phyloP scores from a whole-genome alignment of 2,888 invertebrate genomes.

The Lasiommata megera region DNA sequence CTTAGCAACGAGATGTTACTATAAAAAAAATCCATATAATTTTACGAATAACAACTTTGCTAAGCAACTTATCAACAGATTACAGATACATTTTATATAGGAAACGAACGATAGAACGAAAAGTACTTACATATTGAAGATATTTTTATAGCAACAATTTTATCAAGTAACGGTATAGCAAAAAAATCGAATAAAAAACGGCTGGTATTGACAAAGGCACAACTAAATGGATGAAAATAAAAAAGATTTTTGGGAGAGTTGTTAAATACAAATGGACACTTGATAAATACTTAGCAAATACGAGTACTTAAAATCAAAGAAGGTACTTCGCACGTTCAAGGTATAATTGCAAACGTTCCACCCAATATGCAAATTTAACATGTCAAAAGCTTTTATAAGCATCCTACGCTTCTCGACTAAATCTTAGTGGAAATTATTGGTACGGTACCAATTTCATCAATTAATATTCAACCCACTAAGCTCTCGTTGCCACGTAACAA shows the following conservation, averaged over 20 bases:
- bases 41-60: too few species aligned
- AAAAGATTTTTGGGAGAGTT: background rate
- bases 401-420: background rate
- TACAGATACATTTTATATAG: too few species aligned
- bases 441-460: background rate
- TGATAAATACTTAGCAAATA: constrained; percentile 2
- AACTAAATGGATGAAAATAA: background rate
- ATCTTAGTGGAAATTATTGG: constrained; percentile 2
- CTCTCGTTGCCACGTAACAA: background rate
- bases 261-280: background rate
- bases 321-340: background rate
- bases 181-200: background rate
- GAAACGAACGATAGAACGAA: too few species aligned
- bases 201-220: too few species aligned
- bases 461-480: background rate
- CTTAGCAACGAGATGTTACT: too few species aligned
- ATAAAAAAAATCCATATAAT: too few species aligned
- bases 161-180: too few species aligned
- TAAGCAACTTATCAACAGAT: too few species aligned
- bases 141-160: too few species aligned
- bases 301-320: constrained; percentile 6
- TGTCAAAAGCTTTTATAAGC: constrained; percentile 7
- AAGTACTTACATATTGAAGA: too few species aligned
- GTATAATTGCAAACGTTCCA: constrained; percentile 3
- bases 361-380: constrained; percentile 3